These are phyloP conservation scores for Diabrotica balteata DNA, from an alignment of 2,888 invertebrate genomes.

Conservation along the genomic window DNA sequence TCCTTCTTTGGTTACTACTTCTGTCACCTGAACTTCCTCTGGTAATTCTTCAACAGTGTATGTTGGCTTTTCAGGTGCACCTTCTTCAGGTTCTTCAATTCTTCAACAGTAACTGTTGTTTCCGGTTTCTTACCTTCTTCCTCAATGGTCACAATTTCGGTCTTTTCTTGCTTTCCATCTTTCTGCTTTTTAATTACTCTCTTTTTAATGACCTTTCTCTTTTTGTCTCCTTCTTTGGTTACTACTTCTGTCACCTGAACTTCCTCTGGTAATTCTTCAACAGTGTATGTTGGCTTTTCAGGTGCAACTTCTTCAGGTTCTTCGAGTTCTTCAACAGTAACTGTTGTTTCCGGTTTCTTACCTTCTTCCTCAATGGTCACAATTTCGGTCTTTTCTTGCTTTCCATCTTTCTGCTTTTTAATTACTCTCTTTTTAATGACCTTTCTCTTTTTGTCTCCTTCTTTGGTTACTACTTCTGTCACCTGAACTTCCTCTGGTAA, in stretches of 20 bases:
- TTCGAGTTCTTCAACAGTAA: slow-evolving; percentile 45
- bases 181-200: slow-evolving; percentile 53
- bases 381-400: slow-evolving; percentile 53
- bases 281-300: slow-evolving; percentile 39
- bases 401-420: slow-evolving; percentile 54
- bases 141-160: slow-evolving; percentile 53
- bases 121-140: slow-evolving; percentile 40
- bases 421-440: slow-evolving; percentile 57
- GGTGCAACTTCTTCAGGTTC: slow-evolving; percentile 40
- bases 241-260: slow-evolving; percentile 38
- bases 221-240: slow-evolving; percentile 40
- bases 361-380: slow-evolving; percentile 47
- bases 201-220: slow-evolving; percentile 60
- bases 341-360: slow-evolving; percentile 40
- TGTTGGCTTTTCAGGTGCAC: slow-evolving; percentile 38
- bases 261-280: slow-evolving; percentile 43
- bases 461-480: slow-evolving; percentile 35
- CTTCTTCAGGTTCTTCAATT: slow-evolving; percentile 31
- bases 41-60: slow-evolving; percentile 43
- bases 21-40: slow-evolving; percentile 42
- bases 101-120: slow-evolving; percentile 48
- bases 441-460: slow-evolving; percentile 43
- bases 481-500: slow-evolving; percentile 46
- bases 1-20: slow-evolving; percentile 43
- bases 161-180: slow-evolving; percentile 50